These are phyloP conservation scores for Pygoscelis adeliae DNA, from an alignment of 2,113 vertebrate genomes.

Conservation along the genomic window DNA sequence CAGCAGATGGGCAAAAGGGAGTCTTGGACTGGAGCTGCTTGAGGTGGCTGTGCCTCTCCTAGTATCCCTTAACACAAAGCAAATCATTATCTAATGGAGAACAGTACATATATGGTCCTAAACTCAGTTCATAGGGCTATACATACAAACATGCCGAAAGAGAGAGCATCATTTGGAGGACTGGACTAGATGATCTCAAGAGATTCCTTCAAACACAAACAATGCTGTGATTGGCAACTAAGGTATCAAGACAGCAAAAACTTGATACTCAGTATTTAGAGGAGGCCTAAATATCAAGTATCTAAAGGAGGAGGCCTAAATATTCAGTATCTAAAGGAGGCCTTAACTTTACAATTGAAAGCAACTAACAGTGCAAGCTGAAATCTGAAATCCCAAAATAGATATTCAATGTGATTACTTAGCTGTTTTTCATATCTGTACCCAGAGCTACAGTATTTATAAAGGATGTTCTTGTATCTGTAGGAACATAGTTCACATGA, in stretches of 20 bases:
- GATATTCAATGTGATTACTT: not conserved
- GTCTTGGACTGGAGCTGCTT: not conserved
- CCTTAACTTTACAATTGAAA: not conserved
- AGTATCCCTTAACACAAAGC: not conserved
- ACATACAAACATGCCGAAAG: not conserved
- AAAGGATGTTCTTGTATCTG: not conserved
- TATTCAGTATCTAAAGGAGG: not conserved
- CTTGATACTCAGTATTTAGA: not conserved
- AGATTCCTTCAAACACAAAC: not conserved
- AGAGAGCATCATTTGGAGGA: not conserved
- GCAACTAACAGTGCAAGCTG: not conserved
- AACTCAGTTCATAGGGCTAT: not conserved
- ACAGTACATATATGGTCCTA: not conserved
- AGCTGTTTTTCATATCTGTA: not conserved
- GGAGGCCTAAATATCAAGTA: too few species aligned
- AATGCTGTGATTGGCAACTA: not conserved
- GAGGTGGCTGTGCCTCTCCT: not conserved
- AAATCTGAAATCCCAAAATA: not conserved
- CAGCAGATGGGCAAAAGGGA: not conserved
- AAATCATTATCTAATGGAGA: not conserved
- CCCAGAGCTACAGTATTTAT: not conserved
- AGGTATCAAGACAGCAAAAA: not conserved
- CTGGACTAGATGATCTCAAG: not conserved
- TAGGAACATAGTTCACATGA: not conserved
- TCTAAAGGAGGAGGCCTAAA: too few species aligned